Evolutionary conservation across 2,888 invertebrate genomes (phyloP).

Genomic region (Ctenicera cuprea): DNA sequence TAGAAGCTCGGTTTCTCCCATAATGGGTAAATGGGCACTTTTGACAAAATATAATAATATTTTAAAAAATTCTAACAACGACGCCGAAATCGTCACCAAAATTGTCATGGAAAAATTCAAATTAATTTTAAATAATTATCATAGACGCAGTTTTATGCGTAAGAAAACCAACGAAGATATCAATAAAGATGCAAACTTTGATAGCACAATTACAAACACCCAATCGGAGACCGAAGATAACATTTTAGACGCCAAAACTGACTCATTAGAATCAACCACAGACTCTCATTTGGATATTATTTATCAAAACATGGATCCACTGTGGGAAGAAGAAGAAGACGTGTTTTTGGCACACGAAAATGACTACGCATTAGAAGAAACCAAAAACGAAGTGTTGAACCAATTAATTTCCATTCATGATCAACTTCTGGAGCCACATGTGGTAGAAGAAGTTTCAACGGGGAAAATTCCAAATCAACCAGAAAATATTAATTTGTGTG

Average conservation of each 20-base stretch:
- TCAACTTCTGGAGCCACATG: no score
- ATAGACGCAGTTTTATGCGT: conserved; percentile 45
- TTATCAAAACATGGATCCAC: no score
- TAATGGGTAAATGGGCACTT: conserved; percentile 55
- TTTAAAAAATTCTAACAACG: conserved; percentile 30
- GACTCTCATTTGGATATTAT: no score
- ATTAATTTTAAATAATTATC: conserved; percentile 46
- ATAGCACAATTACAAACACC: neutral
- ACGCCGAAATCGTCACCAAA: conserved; percentile 54
- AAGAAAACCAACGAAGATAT: neutral
- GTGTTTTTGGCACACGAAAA: no score
- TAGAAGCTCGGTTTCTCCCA: conserved; percentile 32
- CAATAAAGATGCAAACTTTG: neutral
- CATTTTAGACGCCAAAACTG: neutral
- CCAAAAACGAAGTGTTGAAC: no score
- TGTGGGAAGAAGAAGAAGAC: no score
- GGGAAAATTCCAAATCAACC: conserved; percentile 15
- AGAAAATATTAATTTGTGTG: no score
- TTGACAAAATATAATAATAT: conserved; percentile 40
- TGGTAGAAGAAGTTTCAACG: neutral
- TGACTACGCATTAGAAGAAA: no score
- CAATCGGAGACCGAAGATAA: neutral
- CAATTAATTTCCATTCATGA: no score
- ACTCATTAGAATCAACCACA: neutral
- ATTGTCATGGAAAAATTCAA: conserved; percentile 55